Base-by-base conservation (phyloP, 2,888 invertebrate genomes). In the Parnassius mnemosyne region DNA sequence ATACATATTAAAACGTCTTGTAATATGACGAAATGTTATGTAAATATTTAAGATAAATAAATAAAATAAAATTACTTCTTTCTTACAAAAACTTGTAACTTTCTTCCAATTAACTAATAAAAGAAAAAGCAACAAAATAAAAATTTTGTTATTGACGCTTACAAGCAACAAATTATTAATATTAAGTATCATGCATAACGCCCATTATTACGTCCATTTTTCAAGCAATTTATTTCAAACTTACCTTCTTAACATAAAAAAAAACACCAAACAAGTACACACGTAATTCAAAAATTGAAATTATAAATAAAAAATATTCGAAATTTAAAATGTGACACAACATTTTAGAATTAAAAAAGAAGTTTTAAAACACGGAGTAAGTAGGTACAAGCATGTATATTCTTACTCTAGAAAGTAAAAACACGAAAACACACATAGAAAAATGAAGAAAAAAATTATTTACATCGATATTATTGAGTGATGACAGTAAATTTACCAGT, bases 401-500 rank as follows among this genome's bases (percentile, higher is more conserved):
- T 34, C 34, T 34, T 7, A 34, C 7, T 34, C 34, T 34, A 34
- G 34, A 46, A 46, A 11, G 5, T 11, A n/a, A 12, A 20, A 43
- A 43, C 43, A 60, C 61, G 66, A 62, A 66, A 68, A 64, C 66
- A 69, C 61, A 71, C 68, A 72, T 63, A 57, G 58, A 69, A 57
- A 66, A 54, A 57, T 66, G 41, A 75, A 63, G 75, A 76, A 73
- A 77, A 79, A 81, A 69, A 77, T 74, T 87, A 87, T 81, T 89
- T 87, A 88, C 86, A 87, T 86, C 84, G 78, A 87, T 75, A 79
- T 87, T 86, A 87, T 78, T 88, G 81, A 85, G 77, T 74, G 80
- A 77, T 74, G 84, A 83, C 79, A 87, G 83, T 84, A 87, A 87
- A 88, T 85, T 92, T 92, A 92, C 92, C 92, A 92, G 84, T 76